phyloP scores from a whole-genome alignment of 2,888 invertebrate genomes.

The Lottia gigantea region DNA sequence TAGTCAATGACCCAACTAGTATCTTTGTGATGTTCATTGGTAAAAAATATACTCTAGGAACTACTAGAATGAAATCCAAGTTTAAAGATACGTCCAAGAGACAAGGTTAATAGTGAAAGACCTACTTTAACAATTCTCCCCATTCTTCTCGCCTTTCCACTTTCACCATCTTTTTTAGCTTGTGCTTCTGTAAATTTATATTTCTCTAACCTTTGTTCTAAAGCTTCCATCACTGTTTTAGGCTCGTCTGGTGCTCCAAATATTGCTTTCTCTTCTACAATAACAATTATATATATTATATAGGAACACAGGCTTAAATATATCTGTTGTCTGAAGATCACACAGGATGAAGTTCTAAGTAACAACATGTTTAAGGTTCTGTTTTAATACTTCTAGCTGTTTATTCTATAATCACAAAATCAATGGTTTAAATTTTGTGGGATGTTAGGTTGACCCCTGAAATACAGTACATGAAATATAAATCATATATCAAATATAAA shows the following conservation, averaged over 20 bases:
- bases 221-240: constrained; percentile 77
- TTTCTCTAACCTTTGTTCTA: constrained; percentile 84
- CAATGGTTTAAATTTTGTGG: neutral
- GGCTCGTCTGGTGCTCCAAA: constrained; percentile 69
- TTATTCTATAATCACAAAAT: neutral
- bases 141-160: constrained; percentile 87
- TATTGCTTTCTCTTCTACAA: constrained; percentile 53
- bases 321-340: too few species aligned
- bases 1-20: too few species aligned
- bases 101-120: neutral
- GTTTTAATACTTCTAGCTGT: neutral
- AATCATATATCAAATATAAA: too few species aligned
- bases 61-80: too few species aligned
- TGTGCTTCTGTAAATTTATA: constrained; percentile 79
- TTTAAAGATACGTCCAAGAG: neutral
- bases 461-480: too few species aligned
- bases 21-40: too few species aligned
- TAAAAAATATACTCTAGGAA: too few species aligned
- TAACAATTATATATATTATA: too few species aligned
- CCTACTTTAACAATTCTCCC: constrained; percentile 84
- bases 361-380: too few species aligned
- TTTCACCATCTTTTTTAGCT: constrained; percentile 80
- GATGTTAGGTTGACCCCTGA: too few species aligned
- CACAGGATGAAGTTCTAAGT: too few species aligned
- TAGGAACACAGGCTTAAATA: neutral